Base-by-base conservation (phyloP, 2,888 invertebrate species). In the Escarpia spicata region DNA sequence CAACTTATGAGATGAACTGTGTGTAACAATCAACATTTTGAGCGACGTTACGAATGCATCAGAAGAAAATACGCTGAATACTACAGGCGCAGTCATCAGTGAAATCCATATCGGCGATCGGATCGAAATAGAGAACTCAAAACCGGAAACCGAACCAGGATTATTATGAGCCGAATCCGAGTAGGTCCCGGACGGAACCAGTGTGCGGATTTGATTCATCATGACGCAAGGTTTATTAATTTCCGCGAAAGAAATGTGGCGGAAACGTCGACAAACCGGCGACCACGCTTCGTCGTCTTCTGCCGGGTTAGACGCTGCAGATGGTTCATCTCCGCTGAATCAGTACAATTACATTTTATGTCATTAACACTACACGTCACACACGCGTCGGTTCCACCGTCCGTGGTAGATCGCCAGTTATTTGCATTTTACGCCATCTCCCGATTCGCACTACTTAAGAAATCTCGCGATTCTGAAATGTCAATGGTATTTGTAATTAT, bases 221-320 rank as follows among this genome's bases (percentile, higher is more conserved):
- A 26, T 75, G n/a, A 75, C 75, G n/a, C 75, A 75, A 75, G 75
- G 75, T 75, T 75, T 75, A 52, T 52, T 52, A 75, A 75, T 75
- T 75, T 75, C 75, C 75, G 75, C 75, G 75, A 75, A 75, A 75
- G 75, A 75, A 75, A 8, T 75, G 75, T 75, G 75, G 75, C 75
- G 75, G 75, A 75, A 75, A 75, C 75, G 75, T 26, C 75, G 75
- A 75, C 75, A 75, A 75, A 75, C 26, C 75, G 75, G 6, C 19
- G n/a, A 75, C 52, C 52, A 52, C 52, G 52, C 52, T 12, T 52
- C 52, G 75, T 1, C 75, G 75, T 75, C 26, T 75, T 75, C 26
- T 75, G 75, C 75, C 75, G 75, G 75, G n/a, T 15, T 4, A 15
- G 75, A 75, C 19, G 75, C 75, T 75, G 75, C 75, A 75, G 75